phyloP scores from a whole-genome alignment of 2,888 invertebrate genomes.

The Osedax fenrisi region DNA sequence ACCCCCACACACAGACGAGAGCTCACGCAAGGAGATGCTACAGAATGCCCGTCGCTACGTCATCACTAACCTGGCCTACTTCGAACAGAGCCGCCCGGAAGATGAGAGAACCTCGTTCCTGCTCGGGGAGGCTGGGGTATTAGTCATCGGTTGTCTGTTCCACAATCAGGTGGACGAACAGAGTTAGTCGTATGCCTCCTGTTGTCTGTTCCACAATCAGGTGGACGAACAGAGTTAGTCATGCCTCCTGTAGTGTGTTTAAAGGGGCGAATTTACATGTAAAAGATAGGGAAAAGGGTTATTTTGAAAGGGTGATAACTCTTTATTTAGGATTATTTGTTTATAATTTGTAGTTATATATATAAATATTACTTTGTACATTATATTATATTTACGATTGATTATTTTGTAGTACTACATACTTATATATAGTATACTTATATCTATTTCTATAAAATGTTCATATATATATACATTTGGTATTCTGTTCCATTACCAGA shows the following conservation, averaged over 20 bases:
- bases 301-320: no score
- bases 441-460: no score
- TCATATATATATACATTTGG: no score
- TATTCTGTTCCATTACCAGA: no score
- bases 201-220: slow-evolving; percentile 48
- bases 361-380: no score
- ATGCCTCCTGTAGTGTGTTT: slow-evolving; percentile 55
- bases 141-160: slow-evolving; percentile 57
- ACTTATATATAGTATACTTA: no score
- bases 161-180: slow-evolving; percentile 49
- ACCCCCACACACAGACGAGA: no score
- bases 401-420: no score
- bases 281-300: not conserved
- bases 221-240: slow-evolving; percentile 45
- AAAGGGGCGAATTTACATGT: no score
- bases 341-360: no score
- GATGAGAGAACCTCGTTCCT: slow-evolving; percentile 56
- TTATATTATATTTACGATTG: no score
- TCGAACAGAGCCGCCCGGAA: slow-evolving; percentile 38
- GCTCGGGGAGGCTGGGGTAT: slow-evolving; percentile 68
- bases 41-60: not conserved
- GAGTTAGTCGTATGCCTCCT: slow-evolving; percentile 55
- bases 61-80: slow-evolving; percentile 54
- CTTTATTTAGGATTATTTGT: no score
- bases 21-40: not conserved